phyloP scores from a whole-genome alignment of 2,113 vertebrate species.

The Neolamprologus fasciatus region DNA sequence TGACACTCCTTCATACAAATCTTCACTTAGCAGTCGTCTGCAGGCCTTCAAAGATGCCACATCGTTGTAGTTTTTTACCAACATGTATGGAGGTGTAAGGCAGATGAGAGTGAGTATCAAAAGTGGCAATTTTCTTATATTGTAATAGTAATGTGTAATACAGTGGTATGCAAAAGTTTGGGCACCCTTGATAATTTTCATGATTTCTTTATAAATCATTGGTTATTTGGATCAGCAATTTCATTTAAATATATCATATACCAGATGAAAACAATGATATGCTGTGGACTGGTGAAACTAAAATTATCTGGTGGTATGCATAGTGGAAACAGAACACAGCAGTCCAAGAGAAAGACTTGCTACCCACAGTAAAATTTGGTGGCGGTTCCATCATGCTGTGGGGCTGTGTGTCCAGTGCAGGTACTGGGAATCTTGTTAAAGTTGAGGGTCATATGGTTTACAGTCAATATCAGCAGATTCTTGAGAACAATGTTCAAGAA shows the following conservation, averaged over 20 bases:
- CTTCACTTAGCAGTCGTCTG: background rate
- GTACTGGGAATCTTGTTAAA: background rate
- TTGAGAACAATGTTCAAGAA: background rate
- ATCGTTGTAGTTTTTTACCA: background rate
- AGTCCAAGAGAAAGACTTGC: background rate
- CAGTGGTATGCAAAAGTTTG: background rate
- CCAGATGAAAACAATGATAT: background rate
- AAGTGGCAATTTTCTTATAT: background rate
- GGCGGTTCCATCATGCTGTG: background rate
- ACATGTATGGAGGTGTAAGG: background rate
- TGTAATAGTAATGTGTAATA: background rate
- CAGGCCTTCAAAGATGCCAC: background rate
- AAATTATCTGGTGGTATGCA: background rate
- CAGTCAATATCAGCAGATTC: background rate
- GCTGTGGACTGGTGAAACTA: background rate
- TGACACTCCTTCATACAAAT: background rate
- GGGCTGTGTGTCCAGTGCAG: background rate
- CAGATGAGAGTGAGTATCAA: background rate
- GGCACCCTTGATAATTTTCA: background rate
- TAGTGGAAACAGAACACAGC: background rate
- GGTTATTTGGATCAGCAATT: background rate
- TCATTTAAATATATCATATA: background rate
- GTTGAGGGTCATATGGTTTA: background rate
- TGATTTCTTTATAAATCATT: background rate
- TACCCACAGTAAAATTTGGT: background rate